phyloP scores from a whole-genome alignment of 1,140 invertebrate genomes.

The Ylistrum balloti region DNA sequence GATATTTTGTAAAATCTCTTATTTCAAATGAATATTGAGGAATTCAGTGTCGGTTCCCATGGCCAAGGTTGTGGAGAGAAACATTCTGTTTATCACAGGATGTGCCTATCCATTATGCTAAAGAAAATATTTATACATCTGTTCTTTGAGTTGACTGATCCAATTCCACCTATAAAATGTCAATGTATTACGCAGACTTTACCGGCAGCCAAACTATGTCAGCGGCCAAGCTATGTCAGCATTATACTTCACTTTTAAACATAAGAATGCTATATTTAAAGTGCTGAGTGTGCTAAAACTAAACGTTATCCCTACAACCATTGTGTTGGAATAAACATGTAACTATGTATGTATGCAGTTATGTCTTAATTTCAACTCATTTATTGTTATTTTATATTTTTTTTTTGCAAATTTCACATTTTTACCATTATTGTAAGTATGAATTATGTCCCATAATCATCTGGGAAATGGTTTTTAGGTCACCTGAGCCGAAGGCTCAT shows the following conservation, averaged over 20 bases:
- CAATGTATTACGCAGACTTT: conserved; percentile 7
- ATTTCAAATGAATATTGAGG: conserved; percentile 20
- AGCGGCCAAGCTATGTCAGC: neutral
- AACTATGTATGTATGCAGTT: no score
- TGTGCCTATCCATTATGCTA: neutral
- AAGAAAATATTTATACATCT: conserved; percentile 36
- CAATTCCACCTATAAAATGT: neutral
- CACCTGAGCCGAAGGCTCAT: no score
- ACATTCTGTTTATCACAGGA: conserved; percentile 23
- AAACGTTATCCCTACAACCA: no score
- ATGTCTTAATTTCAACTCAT: no score
- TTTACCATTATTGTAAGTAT: no score
- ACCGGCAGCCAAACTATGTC: neutral
- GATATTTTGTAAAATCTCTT: no score
- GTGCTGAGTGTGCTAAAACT: neutral
- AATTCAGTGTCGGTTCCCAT: neutral
- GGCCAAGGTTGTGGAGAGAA: neutral
- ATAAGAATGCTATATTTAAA: neutral
- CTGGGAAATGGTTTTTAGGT: no score
- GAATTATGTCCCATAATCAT: no score
- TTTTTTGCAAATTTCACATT: no score
- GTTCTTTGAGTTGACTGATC: conserved; percentile 16
- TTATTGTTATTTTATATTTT: no score
- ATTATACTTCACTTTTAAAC: neutral
- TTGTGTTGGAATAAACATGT: no score